Evolutionary conservation across 2,113 vertebrate species (phyloP), one percentile per base, ranked within the genome.

Genomic region (Anser brachyrhynchus): DNA sequence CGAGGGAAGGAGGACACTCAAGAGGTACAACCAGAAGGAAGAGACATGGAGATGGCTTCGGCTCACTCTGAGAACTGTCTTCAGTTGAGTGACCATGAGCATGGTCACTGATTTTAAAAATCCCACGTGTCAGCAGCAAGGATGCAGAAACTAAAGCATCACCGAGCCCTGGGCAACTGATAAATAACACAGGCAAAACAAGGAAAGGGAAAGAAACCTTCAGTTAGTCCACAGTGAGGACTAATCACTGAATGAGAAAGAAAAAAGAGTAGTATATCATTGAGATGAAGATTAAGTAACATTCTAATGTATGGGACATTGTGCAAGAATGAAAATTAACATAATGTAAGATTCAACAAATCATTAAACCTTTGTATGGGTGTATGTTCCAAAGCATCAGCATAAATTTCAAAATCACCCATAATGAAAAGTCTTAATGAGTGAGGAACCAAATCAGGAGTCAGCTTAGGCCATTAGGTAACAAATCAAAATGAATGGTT

Each of bases 231-330:
- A 55, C 84, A 93, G 67, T 20, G n/a, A 89, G 33, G 77, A 89
- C 26, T 28, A 93, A 33, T 49, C 20, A 49, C 33, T 29, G 82
- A 93, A 43, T 22, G 23, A 0, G 0, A 90, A 75, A 23, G 39
- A 39, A 52, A 84, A 85, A 89, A 59, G 31, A 81, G 49, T 44
- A 91, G 43, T 74, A 2, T 67, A 71, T 87, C 87, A 67, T 77
- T 66, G 41, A 33, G 74, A 93, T 78, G 81, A 92, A 92, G 93
- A 96, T 91, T 91, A 97, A 96, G 67, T 96, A 93, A 94, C 51
- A 71, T 83, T 76, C 51, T 57, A 95, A 94, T 70, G 37, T 37
- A 78, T 67, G 43, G 41, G n/a, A 76, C 37, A 62, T 83, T 94
- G 89, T 95, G 51, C 52, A 86, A 65, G 65, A 87, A 87, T 20